Percentiles rank a stretch among this genome's conserved stretches.
Conservation (phyloP, 2,888 invertebrate species). For the Coelinius sp. region DNA sequence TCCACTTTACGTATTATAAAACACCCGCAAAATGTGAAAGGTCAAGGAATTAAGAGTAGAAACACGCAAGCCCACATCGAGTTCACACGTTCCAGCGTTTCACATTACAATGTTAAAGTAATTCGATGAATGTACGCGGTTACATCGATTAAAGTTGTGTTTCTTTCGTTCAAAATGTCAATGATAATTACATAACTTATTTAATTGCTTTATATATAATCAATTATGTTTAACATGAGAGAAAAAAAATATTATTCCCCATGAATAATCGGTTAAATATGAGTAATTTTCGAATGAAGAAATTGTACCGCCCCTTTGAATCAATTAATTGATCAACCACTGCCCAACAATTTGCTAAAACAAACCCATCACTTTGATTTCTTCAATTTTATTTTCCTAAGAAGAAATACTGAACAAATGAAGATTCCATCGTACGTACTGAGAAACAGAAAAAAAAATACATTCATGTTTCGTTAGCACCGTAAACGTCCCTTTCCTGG, state of each 20-base stretch:
- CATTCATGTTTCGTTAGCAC: constrained; percentile 12
- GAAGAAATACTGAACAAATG: neutral
- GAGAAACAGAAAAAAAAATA: neutral
- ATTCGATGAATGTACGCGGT: neutral
- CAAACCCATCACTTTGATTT: neutral
- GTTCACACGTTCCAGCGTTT: constrained; percentile 1
- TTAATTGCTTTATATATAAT: too few species aligned
- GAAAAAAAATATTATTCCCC: too few species aligned
- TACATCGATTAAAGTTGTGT: neutral
- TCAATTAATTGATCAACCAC: neutral
- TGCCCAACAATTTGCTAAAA: neutral
- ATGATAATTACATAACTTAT: neutral
- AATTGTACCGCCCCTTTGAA: neutral
- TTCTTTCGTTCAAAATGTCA: neutral
- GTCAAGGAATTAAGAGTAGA: constrained; percentile 21
- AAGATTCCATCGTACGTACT: neutral
- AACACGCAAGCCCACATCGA: neutral
- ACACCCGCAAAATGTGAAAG: constrained; percentile 28
- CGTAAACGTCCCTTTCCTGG: constrained; percentile 21
- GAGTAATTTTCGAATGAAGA: neutral
- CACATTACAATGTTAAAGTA: neutral
- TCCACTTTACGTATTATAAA: neutral
- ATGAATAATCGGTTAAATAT: too few species aligned
- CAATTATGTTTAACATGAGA: too few species aligned
- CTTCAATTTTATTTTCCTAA: neutral